A percentile compares a stretch with the other conserved stretches of the same genome.
Conservation (phyloP, 2,113 vertebrate genomes). For the Varanus salvator region DNA sequence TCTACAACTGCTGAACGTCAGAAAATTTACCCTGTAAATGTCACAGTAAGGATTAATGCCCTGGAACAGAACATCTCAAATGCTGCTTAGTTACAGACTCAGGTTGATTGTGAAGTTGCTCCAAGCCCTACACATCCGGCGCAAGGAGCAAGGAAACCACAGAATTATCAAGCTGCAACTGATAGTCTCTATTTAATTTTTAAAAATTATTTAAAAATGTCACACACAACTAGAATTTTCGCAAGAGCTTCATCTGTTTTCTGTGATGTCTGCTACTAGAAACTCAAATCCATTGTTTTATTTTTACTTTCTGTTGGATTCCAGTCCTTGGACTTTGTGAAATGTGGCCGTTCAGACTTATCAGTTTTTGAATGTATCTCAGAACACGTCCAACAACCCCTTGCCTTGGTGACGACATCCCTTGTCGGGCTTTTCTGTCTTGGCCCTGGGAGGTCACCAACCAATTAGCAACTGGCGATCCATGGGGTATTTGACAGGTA, state of each 20-base stretch:
- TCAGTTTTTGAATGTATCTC: slow-evolving; percentile 88
- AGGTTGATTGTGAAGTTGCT: slow-evolving; percentile 87
- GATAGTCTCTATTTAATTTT: slow-evolving; percentile 80
- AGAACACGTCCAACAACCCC: slow-evolving; percentile 7
- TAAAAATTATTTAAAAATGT: slow-evolving; percentile 80
- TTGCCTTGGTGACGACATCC: neutral
- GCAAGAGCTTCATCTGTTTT: slow-evolving; percentile 71
- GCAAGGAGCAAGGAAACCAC: slow-evolving; percentile 71
- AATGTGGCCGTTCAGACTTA: slow-evolving; percentile 83
- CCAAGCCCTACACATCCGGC: slow-evolving; percentile 73
- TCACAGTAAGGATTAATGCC: slow-evolving; percentile 82
- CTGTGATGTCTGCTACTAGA: slow-evolving; percentile 81
- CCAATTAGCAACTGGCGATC: neutral
- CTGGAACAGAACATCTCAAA: slow-evolving; percentile 94
- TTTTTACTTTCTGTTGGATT: slow-evolving; percentile 68
- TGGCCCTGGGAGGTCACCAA: neutral
- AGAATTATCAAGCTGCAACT: slow-evolving; percentile 69
- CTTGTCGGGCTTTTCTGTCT: neutral
- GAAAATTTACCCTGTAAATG: slow-evolving; percentile 83
- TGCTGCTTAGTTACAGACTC: slow-evolving; percentile 99
- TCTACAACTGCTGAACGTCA: slow-evolving; percentile 84
- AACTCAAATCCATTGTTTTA: slow-evolving; percentile 73
- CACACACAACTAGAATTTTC: slow-evolving; percentile 62
- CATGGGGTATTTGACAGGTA: neutral
- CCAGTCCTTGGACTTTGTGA: slow-evolving; percentile 75